A percentile compares a stretch with the other conserved stretches of the same genome.
These are phyloP conservation scores for Morpho achilles DNA, from an alignment of 2,888 invertebrate genomes.

Conservation along the genomic window DNA sequence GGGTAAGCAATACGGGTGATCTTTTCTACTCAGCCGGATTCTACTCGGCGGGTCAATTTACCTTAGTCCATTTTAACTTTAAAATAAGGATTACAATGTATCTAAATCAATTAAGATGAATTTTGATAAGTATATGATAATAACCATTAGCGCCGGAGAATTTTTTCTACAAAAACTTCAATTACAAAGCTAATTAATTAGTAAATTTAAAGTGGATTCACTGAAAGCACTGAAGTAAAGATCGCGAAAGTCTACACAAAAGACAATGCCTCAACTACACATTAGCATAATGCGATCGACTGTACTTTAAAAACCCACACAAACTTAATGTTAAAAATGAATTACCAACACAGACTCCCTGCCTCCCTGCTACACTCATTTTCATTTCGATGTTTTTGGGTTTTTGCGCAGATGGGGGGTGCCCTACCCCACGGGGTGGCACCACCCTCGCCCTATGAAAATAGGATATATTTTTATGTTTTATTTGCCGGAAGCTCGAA, in stretches of 20 bases:
- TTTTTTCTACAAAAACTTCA: neutral
- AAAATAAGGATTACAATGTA: no score
- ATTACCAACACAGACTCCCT: constrained; percentile 73
- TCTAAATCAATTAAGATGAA: no score
- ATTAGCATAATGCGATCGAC: constrained; percentile 42
- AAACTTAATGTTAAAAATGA: constrained; percentile 78
- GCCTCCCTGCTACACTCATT: constrained; percentile 75
- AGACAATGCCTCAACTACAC: constrained; percentile 28
- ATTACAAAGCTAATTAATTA: constrained; percentile 5
- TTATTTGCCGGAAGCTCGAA: constrained; percentile 77
- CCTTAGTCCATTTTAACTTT: no score
- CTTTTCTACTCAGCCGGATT: no score
- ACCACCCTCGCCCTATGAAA: constrained; percentile 75
- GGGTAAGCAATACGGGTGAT: no score
- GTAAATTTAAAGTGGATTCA: neutral
- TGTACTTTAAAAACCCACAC: constrained; percentile 79
- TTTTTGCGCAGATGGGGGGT: constrained; percentile 74
- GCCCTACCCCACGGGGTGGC: constrained; percentile 35
- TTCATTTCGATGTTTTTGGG: constrained; percentile 80
- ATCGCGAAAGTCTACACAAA: constrained; percentile 1
- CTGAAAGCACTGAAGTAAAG: neutral
- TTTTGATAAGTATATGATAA: no score
- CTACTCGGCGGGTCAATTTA: no score
- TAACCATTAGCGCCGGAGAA: no score
- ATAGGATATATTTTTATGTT: constrained; percentile 80